phyloP scores from a whole-genome alignment of 2,797 vertebrate genomes.

The Argentina silus region DNA sequence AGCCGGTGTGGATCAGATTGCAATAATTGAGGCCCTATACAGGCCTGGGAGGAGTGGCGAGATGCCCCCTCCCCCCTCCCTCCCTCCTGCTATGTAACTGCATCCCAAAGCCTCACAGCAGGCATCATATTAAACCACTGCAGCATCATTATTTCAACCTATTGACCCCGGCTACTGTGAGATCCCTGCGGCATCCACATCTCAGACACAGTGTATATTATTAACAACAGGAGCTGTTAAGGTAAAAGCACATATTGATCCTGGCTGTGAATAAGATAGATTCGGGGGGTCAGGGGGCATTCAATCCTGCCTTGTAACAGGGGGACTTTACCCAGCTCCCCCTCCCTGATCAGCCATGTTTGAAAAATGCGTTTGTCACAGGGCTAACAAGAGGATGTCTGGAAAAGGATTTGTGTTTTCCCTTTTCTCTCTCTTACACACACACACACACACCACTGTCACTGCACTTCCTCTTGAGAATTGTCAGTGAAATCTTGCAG shows the following conservation, averaged over 20 bases:
- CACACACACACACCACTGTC: neutral
- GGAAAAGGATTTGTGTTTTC: neutral
- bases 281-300: neutral
- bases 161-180: conserved; percentile 20
- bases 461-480: neutral
- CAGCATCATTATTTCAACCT: conserved; percentile 24
- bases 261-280: conserved; percentile 10
- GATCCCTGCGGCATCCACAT: neutral
- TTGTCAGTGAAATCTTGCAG: neutral
- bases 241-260: conserved; percentile 34
- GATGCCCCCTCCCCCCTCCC: conserved; percentile 1
- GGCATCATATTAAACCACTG: conserved; percentile 31
- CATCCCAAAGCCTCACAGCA: conserved; percentile 4
- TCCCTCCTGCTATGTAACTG: neutral
- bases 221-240: conserved; percentile 44
- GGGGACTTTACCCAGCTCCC: neutral
- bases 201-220: conserved; percentile 16
- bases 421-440: neutral
- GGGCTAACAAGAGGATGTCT: neutral
- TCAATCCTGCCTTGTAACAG: conserved; percentile 13
- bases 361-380: neutral
- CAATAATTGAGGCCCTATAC: conserved; percentile 36
- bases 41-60: conserved; percentile 14
- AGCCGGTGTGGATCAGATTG: conserved; percentile 27
- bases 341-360: neutral